phyloP scores from a whole-genome alignment of 2,888 invertebrate species.

The Bombylius major region DNA sequence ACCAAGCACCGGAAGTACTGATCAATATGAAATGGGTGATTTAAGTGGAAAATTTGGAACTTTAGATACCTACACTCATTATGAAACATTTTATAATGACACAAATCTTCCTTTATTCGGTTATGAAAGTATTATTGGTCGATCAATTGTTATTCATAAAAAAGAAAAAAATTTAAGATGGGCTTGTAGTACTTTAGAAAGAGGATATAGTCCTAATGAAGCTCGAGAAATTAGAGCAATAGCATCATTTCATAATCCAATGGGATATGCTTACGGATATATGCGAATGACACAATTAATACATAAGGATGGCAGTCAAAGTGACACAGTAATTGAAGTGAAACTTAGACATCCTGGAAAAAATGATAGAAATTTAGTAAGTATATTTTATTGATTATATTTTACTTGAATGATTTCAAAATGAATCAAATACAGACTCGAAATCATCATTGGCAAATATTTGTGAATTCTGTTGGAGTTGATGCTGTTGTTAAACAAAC shows the following conservation, averaged over 20 bases:
- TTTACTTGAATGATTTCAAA: no score
- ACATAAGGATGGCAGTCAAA: constrained; percentile 73
- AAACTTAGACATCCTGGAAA: constrained; percentile 78
- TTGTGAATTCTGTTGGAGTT: constrained; percentile 81
- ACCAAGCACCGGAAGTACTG: constrained; percentile 55
- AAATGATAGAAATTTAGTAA: constrained; percentile 66
- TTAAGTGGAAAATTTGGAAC: constrained; percentile 76
- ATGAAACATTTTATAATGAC: constrained; percentile 56
- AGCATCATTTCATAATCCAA: constrained; percentile 77
- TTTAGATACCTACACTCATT: constrained; percentile 49
- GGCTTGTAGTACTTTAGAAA: constrained; percentile 74
- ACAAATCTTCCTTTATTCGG: constrained; percentile 72
- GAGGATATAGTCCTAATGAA: constrained; percentile 79
- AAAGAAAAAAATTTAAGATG: constrained; percentile 52
- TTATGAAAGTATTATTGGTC: constrained; percentile 64
- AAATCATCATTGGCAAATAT: constrained; percentile 82
- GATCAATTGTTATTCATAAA: constrained; percentile 76
- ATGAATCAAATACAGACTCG: constrained; percentile 44
- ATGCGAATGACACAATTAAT: constrained; percentile 77
- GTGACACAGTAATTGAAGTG: constrained; percentile 83
- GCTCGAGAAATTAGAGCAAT: constrained; percentile 75
- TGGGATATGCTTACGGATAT: constrained; percentile 74
- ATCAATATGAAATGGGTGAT: constrained; percentile 79
- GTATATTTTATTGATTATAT: constrained; percentile 17
- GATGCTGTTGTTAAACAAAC: constrained; percentile 75